Evolutionary conservation across 2,113 vertebrate genomes (phyloP), one percentile per base, ranked within the genome.

Genomic region (Corydoras sp.): DNA sequence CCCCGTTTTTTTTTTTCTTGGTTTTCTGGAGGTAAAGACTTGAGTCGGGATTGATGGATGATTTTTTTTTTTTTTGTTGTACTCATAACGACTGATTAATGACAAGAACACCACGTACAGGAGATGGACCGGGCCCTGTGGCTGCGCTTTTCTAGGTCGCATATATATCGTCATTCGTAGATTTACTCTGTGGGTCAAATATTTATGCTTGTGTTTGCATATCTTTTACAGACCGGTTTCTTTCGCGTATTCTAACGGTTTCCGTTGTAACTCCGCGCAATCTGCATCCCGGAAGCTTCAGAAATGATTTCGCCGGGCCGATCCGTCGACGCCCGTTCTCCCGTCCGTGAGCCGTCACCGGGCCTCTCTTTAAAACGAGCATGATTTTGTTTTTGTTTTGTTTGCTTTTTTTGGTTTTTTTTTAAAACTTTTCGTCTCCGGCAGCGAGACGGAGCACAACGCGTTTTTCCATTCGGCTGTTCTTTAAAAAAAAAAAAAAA

Each of bases 201-300:
- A 89, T 89, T 90, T 90, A 90, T 90, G 86, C 87, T 87, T 90
- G 86, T 88, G 87, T 89, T 90, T 89, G 86, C 86, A 87, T 90
- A 86, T 88, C 86, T 82, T 91, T 90, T 89, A 88, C 87, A 79
- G 76, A 82, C 88, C 87, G 50, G 12, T 35, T 83, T 81, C 86
- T 89, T 88, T 86, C 81, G 82, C 87, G 88, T 83, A 85, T 83
- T 89, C 65, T 74, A 88, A 87, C 80, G 85, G 85, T 88, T 89
- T 86, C 86, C 87, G 87, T 90, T 78, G 83, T 89, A 89, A 85
- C 86, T 43, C 76, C 64, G 87, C 48, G 85, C 84, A 82, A 81
- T 85, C 85, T 90, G 85, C 87, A 89, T 86, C 85, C 86, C 80
- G 83, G 83, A 89, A 87, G 86, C 86, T 88, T 88, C 86, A 83